phyloP scores from a whole-genome alignment of 2,797 vertebrate genomes.

The Streptopelia turtur region DNA sequence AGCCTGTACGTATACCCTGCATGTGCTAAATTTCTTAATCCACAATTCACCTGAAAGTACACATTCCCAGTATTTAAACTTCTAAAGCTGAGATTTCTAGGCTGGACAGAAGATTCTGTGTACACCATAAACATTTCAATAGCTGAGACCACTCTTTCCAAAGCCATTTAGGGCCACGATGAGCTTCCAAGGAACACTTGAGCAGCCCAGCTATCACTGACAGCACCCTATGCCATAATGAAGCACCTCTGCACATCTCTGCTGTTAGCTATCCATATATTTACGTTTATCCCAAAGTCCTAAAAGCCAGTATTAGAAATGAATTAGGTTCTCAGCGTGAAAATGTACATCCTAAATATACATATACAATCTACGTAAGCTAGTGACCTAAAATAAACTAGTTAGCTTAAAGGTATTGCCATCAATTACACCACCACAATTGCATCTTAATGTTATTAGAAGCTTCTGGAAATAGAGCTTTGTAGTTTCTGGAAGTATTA shows the following conservation, averaged over 20 bases:
- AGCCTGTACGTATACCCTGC: not conserved
- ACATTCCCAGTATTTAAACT: not conserved
- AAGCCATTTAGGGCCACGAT: not conserved
- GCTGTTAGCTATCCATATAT: not conserved
- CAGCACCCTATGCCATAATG: fast-evolving
- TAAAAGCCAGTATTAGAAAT: not conserved
- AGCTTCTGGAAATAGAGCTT: not conserved
- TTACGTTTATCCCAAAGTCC: not conserved
- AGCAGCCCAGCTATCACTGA: not conserved
- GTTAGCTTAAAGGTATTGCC: not conserved
- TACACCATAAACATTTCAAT: not conserved
- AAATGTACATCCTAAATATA: not conserved
- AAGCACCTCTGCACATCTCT: not conserved
- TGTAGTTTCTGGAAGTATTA: not conserved
- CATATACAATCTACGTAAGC: not conserved
- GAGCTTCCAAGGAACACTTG: not conserved
- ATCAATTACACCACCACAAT: not conserved
- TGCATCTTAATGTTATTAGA: not conserved
- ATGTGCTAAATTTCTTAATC: not conserved
- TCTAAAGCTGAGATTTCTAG: not conserved
- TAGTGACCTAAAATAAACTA: not conserved
- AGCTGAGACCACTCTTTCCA: not conserved
- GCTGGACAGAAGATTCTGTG: not conserved
- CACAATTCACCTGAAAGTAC: fast-evolving
- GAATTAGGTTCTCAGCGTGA: not conserved